Evolutionary conservation across 2,888 invertebrate species (phyloP), one percentile per base, ranked within the genome.

Genomic region (Dryobotodes eremita): DNA sequence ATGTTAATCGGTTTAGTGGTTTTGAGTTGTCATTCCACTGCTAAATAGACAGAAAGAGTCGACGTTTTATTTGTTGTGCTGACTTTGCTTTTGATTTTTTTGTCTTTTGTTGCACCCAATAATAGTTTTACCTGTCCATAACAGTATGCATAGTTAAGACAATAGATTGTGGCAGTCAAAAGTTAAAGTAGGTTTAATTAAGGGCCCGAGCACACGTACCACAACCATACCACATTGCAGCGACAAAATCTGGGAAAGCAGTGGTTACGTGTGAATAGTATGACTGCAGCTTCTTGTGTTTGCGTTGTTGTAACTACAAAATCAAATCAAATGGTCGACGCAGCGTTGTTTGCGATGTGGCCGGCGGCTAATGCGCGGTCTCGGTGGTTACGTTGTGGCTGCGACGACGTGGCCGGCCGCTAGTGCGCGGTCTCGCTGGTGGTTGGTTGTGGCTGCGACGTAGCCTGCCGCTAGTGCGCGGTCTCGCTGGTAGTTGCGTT

Each of bases 61-160:
- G n/a, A 31, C 20, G 23, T 15, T n/a, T 50, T 62, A 3, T 17
- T 1, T 55, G n/a, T 10, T 10, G 31, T 57, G 8, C 23, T 26
- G 11, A 50, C 11, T 75, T 61, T 77, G 6, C 0, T 26, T n/a
- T n/a, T n/a, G n/a, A n/a, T n/a, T n/a, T 73, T 75, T 26, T 1
- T 59, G 10, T 46, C 10, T 42, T 42, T 59, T 59, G 20, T 48
- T 46, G 17, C 17, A 31, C 15, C 2, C 5, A 42, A 13, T 42
- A 26, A n/a, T 11, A 15, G n/a, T 50, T n/a, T 17, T 3, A 72
- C 15, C 13, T 31, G 17, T 31, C 8, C 6, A 2, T 36, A 36
- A 36, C 31, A 36, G 31, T 36, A 36, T n/a, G n/a, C n/a, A 13
- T 46, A 64, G 23, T 11, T n/a, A 36, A 36, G 31, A 46, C 20